These are phyloP conservation scores for Andrena praecox DNA, from an alignment of 2,888 invertebrate species.

Conservation along the genomic window DNA sequence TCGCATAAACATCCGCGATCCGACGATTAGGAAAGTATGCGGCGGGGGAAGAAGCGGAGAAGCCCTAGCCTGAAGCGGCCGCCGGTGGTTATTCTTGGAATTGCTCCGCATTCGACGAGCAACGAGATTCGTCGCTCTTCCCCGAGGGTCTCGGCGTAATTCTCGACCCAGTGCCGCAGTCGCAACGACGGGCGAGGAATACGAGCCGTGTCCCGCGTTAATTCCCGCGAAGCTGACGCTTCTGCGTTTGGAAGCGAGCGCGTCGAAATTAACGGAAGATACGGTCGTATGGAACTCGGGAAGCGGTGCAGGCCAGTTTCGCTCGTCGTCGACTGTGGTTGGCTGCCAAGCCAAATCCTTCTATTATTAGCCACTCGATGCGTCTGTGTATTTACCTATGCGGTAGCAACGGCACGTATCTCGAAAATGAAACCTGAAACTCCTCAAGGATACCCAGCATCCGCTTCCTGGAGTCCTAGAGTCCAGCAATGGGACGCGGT, in stretches of 20 bases:
- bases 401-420: constrained; percentile 72
- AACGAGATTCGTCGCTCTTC: constrained; percentile 35
- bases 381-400: constrained; percentile 74
- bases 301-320: constrained; percentile 55
- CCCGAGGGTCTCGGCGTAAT: constrained; percentile 5
- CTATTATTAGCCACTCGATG: constrained; percentile 82
- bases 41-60: constrained; percentile 19
- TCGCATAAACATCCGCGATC: constrained; percentile 53
- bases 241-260: constrained; percentile 20
- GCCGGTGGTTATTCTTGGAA: constrained; percentile 40
- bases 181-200: constrained; percentile 29
- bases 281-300: constrained; percentile 64
- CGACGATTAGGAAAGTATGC: constrained; percentile 49
- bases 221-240: neutral
- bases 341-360: constrained; percentile 79
- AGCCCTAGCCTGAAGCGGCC: constrained; percentile 14
- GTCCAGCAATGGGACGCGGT: neutral
- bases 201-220: constrained; percentile 23
- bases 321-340: constrained; percentile 63
- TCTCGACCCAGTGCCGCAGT: constrained; percentile 36
- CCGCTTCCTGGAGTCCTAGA: constrained; percentile 46
- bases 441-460: constrained; percentile 54
- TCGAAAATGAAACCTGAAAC: constrained; percentile 78
- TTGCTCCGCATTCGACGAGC: constrained; percentile 54
- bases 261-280: constrained; percentile 68